Evolutionary conservation across 2,888 invertebrate species (phyloP).

Genomic region (Tyria jacobaeae): DNA sequence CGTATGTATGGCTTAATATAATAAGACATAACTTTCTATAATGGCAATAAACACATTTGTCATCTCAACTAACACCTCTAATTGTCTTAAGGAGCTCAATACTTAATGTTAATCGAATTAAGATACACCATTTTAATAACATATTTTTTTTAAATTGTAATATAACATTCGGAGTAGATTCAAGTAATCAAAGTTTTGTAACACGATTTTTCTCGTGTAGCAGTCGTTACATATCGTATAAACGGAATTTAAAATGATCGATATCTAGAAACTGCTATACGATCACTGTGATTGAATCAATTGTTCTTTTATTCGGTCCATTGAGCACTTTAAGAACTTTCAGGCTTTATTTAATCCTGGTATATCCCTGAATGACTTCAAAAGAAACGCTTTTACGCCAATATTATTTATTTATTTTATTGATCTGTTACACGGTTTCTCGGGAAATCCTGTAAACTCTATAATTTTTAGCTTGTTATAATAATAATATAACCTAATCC

Average conservation of each 20-base stretch:
- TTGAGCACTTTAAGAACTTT: slow-evolving; percentile 22
- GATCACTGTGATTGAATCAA: slow-evolving; percentile 40
- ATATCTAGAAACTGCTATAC: slow-evolving; percentile 16
- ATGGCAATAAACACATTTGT: too few species aligned
- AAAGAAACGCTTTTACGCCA: slow-evolving; percentile 9
- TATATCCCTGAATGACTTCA: slow-evolving; percentile 7
- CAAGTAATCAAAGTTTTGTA: not conserved
- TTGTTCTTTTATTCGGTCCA: slow-evolving; percentile 35
- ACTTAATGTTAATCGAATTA: too few species aligned
- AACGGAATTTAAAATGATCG: not conserved
- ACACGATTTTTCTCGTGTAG: not conserved
- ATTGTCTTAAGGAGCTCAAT: too few species aligned
- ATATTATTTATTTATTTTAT: slow-evolving; percentile 16
- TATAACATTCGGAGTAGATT: not conserved
- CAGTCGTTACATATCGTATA: not conserved
- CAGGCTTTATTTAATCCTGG: slow-evolving; percentile 24
- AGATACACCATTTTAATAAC: too few species aligned
- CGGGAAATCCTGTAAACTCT: too few species aligned
- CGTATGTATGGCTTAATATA: too few species aligned
- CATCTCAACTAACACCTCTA: too few species aligned
- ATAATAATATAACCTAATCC: too few species aligned
- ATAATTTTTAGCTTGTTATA: too few species aligned
- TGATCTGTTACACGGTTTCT: too few species aligned
- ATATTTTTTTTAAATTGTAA: not conserved
- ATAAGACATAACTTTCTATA: too few species aligned